Evolutionary conservation across 2,797 vertebrate genomes (phyloP).

Genomic region (Eulemur rubriventer): DNA sequence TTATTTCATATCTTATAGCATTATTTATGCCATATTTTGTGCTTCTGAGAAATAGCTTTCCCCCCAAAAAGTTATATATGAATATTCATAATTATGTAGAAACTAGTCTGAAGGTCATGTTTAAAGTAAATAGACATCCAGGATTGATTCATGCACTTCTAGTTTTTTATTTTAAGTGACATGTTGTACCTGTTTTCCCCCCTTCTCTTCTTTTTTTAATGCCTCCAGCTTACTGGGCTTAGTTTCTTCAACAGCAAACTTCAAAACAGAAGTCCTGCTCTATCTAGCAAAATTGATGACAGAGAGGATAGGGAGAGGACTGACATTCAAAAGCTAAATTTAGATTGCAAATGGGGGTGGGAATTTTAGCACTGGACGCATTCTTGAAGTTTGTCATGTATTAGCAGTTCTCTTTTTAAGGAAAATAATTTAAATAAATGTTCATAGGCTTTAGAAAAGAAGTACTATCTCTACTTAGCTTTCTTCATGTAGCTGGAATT

Average conservation of each 20-base stretch:
- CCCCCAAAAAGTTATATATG: neutral
- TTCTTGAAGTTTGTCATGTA: neutral
- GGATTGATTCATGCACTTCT: neutral
- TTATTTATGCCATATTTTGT: neutral
- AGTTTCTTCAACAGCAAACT: neutral
- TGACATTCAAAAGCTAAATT: neutral
- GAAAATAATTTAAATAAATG: constrained; percentile 44
- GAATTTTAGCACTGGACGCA: neutral
- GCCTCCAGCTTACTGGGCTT: neutral
- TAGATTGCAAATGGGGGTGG: neutral
- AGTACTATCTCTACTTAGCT: neutral
- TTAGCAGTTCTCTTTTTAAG: neutral
- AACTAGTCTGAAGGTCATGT: neutral
- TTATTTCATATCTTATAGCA: neutral
- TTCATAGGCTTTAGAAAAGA: neutral
- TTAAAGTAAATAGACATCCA: neutral
- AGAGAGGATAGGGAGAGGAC: neutral
- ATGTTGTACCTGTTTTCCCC: neutral
- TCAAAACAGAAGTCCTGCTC: constrained; percentile 5
- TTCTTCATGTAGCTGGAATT: constrained; percentile 38
- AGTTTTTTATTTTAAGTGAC: neutral
- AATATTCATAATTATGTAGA: neutral
- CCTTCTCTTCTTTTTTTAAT: neutral
- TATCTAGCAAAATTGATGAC: constrained; percentile 9
- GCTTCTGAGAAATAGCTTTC: neutral